Evolutionary conservation across 2,113 vertebrate genomes (phyloP), one percentile per base, ranked within the genome.

Genomic region (Ursus arctos): DNA sequence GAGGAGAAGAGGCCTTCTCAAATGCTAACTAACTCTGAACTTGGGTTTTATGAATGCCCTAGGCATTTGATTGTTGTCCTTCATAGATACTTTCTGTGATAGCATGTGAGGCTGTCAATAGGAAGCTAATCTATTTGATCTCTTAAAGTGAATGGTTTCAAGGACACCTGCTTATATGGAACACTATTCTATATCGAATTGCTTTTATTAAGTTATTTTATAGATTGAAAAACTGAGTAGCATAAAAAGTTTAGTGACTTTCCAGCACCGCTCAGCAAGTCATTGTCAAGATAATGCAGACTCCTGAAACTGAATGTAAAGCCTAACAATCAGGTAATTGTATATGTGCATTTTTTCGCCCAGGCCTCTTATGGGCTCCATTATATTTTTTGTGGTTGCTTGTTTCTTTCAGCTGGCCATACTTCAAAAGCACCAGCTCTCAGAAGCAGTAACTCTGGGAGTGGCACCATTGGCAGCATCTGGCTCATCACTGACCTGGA

Each of bases 41-140:
- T 72, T 93, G 22, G 36, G 31, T 90, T 95, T 96, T 91, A 33
- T 88, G 91, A 97, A 88, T 96, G 83, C 33, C 80, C 59, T 55
- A 6, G 24, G 71, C n/a, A 57, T 96, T 94, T 88, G 61, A 51
- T 81, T 96, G 74, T 26, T 93, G 84, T 91, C 91, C 91, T 96
- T 97, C 88, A 67, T 12, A 88, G 92, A 85, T 83, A 71, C 53
- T 90, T 95, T 77, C 91, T 97, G n/a, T 93, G 94, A 86, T 16
- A 84, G 79, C 49, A 40, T 89, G 49, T 65, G 91, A 94, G 53
- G 51, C 76, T 95, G 84, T 97, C 98, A 94, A 69, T 97, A 96
- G 97, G 95, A 96, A 97, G 88, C 91, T 98, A 95, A 98, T 97
- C 93, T 97, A 91, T 97, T 97, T 98, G 97, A 97, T 98, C 96